A percentile compares a stretch with the other conserved stretches of the same genome.
These are phyloP conservation scores for Chaetura pelagica DNA, from an alignment of 2,113 vertebrate species.

Conservation along the genomic window DNA sequence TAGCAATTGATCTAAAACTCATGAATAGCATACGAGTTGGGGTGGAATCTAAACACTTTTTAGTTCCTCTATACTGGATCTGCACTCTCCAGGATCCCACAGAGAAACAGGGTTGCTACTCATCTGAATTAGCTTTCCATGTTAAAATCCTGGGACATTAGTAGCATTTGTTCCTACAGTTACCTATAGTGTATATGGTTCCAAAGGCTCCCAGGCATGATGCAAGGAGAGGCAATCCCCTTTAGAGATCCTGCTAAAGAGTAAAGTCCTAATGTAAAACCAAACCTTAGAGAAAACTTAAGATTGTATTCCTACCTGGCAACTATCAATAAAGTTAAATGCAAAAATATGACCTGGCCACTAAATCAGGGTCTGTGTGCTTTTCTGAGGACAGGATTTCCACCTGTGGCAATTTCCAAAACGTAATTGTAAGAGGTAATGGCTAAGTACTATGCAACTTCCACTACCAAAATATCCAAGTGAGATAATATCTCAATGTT, in stretches of 20 bases:
- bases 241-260: not conserved
- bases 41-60: not conserved
- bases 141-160: not conserved
- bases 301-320: constrained; percentile 34
- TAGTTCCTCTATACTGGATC: not conserved
- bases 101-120: not conserved
- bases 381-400: constrained; percentile 44
- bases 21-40: not conserved
- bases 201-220: not conserved
- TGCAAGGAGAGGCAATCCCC: not conserved
- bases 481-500: not conserved
- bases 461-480: constrained; percentile 38
- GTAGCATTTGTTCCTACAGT: not conserved
- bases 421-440: constrained; percentile 58
- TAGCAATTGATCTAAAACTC: not conserved
- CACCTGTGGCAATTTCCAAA: constrained; percentile 57
- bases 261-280: constrained; percentile 17
- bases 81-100: not conserved
- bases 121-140: not conserved
- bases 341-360: constrained; percentile 9
- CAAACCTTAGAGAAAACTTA: constrained; percentile 39
- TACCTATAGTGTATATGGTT: not conserved
- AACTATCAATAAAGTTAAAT: constrained; percentile 52
- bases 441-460: constrained; percentile 4
- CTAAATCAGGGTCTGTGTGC: constrained; percentile 25